Evolutionary conservation across 1,140 invertebrate species (phyloP).

Genomic region (Uloborus diversus): DNA sequence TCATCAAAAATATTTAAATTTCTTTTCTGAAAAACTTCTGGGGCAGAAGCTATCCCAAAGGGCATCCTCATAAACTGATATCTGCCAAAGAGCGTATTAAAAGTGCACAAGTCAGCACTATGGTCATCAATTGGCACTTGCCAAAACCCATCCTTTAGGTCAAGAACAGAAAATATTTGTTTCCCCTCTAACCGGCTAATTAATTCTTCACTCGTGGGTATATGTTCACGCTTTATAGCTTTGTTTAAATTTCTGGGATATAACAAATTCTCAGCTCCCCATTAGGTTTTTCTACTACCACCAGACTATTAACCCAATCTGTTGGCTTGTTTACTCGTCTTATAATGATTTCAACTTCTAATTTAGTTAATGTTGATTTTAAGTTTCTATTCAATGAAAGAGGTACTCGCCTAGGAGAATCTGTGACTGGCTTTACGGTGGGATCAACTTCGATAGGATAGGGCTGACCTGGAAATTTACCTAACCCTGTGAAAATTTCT

Average conservation of each 20-base stretch:
- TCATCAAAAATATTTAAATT: too few species aligned
- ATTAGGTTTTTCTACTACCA: slow-evolving; percentile 56
- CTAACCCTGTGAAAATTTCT: neutral
- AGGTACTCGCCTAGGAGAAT: slow-evolving; percentile 48
- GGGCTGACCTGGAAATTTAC: neutral
- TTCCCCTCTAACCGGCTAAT: slow-evolving; percentile 5
- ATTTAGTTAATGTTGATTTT: slow-evolving; percentile 48
- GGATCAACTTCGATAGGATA: neutral
- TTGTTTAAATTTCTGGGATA: slow-evolving; percentile 61
- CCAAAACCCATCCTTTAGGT: slow-evolving; percentile 15
- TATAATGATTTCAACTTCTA: slow-evolving; percentile 60
- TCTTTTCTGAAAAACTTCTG: too few species aligned
- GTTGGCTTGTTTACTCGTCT: slow-evolving; percentile 60
- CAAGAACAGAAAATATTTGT: slow-evolving; percentile 1
- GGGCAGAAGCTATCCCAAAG: too few species aligned
- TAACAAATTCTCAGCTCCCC: slow-evolving; percentile 56
- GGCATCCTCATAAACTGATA: too few species aligned
- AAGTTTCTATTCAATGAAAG: slow-evolving; percentile 31
- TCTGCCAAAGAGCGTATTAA: too few species aligned
- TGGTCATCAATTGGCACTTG: too few species aligned
- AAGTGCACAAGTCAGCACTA: too few species aligned
- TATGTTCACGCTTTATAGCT: slow-evolving; percentile 51
- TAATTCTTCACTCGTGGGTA: neutral
- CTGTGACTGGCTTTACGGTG: slow-evolving; percentile 4
- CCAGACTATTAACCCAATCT: slow-evolving; percentile 58